phyloP scores from a whole-genome alignment of 1,140 invertebrate genomes.

The Tetranychus cinnabarinus region DNA sequence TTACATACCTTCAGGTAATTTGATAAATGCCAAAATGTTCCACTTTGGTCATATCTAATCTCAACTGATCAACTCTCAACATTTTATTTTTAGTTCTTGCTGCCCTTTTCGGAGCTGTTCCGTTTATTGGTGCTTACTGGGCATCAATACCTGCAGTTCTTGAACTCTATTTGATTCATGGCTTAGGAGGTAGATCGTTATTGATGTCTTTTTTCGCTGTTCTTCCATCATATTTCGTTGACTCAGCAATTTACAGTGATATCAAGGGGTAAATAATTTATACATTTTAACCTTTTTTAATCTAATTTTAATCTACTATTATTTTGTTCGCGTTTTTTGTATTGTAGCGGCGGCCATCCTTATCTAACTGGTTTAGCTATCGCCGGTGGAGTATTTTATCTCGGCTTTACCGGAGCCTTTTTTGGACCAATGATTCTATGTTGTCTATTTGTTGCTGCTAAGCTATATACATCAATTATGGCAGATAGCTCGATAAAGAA shows the following conservation, averaged over 20 bases:
- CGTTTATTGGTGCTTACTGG: constrained; percentile 79
- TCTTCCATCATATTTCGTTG: constrained; percentile 63
- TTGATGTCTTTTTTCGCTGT: constrained; percentile 60
- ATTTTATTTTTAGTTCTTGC: constrained; percentile 40
- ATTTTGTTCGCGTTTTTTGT: neutral
- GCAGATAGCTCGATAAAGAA: neutral
- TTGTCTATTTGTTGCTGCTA: neutral
- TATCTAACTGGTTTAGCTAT: constrained; percentile 94
- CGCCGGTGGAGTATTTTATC: constrained; percentile 89
- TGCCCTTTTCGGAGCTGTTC: constrained; percentile 70
- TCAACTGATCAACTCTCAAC: neutral
- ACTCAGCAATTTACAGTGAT: constrained; percentile 85
- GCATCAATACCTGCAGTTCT: constrained; percentile 74
- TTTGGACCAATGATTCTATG: constrained; percentile 28
- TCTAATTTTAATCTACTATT: neutral
- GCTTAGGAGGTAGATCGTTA: constrained; percentile 38
- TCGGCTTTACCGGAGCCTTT: constrained; percentile 83
- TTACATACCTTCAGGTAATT: constrained; percentile 51
- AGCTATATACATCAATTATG: constrained; percentile 1
- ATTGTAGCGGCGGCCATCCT: constrained; percentile 62
- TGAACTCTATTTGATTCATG: constrained; percentile 77
- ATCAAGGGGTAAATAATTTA: constrained; percentile 61
- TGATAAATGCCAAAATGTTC: neutral
- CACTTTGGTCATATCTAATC: constrained; percentile 11
- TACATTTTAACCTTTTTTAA: neutral